Percentiles rank a stretch among this genome's conserved stretches.
These are phyloP conservation scores for Tupaia tana DNA, from an alignment of 2,113 vertebrate species.

Conservation along the genomic window DNA sequence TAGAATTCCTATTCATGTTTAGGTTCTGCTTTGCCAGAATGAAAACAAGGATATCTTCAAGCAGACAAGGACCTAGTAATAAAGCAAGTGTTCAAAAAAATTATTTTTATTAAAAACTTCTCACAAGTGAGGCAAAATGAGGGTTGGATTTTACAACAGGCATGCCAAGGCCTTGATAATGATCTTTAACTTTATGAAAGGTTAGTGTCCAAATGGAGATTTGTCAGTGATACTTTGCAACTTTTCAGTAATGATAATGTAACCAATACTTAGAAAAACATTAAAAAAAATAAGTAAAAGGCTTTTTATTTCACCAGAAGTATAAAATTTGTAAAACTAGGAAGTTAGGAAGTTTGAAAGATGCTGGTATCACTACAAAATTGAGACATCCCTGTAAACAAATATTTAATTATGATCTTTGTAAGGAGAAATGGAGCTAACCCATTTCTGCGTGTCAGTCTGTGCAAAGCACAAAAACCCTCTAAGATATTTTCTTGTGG, in stretches of 20 bases:
- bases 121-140: slow-evolving; percentile 3
- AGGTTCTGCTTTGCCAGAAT: not conserved
- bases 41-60: slow-evolving; percentile 1
- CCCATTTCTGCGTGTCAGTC: not conserved
- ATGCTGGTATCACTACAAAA: not conserved
- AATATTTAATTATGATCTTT: not conserved
- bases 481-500: not conserved
- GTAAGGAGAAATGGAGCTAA: not conserved
- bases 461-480: not conserved
- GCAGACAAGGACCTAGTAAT: not conserved
- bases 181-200: not conserved
- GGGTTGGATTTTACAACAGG: not conserved
- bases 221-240: slow-evolving; percentile 54
- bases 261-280: not conserved
- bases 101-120: slow-evolving; percentile 9
- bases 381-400: not conserved
- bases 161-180: not conserved
- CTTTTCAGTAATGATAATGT: not conserved
- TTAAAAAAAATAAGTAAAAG: not conserved
- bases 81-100: not conserved
- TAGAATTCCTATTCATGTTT: slow-evolving; percentile 51
- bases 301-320: slow-evolving; percentile 10
- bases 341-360: not conserved
- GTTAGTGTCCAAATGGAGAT: slow-evolving; percentile 6
- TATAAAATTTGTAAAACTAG: slow-evolving; percentile 1